phyloP scores from a whole-genome alignment of 2,113 vertebrate genomes.

The Halichoerus grypus region DNA sequence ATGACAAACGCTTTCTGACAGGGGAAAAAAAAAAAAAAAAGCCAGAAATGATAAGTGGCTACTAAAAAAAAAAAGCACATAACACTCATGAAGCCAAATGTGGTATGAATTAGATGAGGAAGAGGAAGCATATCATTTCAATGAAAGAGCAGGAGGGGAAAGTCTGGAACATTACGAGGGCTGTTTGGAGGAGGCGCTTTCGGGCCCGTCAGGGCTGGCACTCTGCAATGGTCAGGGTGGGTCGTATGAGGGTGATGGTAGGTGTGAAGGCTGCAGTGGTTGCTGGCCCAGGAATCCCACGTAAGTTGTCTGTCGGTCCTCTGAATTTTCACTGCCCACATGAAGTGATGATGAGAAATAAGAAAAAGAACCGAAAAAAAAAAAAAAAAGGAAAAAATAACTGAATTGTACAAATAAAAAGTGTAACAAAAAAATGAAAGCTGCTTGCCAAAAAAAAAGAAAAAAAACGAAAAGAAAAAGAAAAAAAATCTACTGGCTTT shows the following conservation, averaged over 20 bases:
- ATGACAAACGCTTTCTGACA: conserved; percentile 51
- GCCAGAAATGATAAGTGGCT: conserved; percentile 81
- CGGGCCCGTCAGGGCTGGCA: conserved; percentile 88
- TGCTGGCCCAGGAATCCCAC: conserved; percentile 92
- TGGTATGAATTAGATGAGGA: conserved; percentile 69
- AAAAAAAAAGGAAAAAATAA: conserved; percentile 88
- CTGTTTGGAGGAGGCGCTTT: conserved; percentile 90
- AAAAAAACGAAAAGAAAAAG: conserved; percentile 49
- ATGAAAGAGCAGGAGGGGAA: conserved; percentile 84
- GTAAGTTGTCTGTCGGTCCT: conserved; percentile 94
- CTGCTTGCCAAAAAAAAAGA: conserved; percentile 68
- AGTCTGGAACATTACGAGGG: conserved; percentile 90
- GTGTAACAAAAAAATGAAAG: conserved; percentile 80
- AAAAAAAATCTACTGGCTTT: conserved; percentile 26
- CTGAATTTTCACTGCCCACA: conserved; percentile 96
- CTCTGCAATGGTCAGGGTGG: conserved; percentile 93
- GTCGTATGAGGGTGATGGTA: conserved; percentile 94
- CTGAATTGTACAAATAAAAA: conserved; percentile 86
- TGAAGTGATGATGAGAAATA: conserved; percentile 88
- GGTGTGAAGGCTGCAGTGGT: conserved; percentile 91
- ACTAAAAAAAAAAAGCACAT: conserved; percentile 64
- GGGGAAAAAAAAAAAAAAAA: conserved; percentile 47
- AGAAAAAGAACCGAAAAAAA: conserved; percentile 85
- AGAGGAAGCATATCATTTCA: neutral
- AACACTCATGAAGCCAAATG: conserved; percentile 75